Conservation (phyloP, 2,797 vertebrate species). For the Enteromius mattozi region DNA sequence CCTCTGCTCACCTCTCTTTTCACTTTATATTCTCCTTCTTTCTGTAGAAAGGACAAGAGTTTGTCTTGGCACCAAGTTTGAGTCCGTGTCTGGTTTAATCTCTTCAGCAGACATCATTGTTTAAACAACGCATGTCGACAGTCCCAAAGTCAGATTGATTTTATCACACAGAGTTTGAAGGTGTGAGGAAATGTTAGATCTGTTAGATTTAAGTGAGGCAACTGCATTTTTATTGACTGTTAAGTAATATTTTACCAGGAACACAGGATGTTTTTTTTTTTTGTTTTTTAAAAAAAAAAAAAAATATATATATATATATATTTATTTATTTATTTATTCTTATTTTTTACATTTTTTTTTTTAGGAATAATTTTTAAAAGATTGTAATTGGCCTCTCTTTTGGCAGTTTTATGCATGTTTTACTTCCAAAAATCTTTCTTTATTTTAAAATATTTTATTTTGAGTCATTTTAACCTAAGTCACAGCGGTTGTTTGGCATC, state of each 20-base stretch:
- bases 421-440: not conserved
- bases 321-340: not conserved
- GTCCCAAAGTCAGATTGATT: slow-evolving; percentile 17
- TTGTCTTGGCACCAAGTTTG: slow-evolving; percentile 38
- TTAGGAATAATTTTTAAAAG: not conserved
- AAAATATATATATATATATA: no score
- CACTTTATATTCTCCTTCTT: slow-evolving; percentile 9
- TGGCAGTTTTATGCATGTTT: not conserved
- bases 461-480: not conserved
- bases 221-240: not conserved
- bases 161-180: not conserved
- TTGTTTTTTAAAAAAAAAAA: no score
- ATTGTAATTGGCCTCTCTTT: not conserved
- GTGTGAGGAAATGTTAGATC: slow-evolving; percentile 12
- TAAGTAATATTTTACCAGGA: not conserved
- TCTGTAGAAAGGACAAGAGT: slow-evolving; percentile 17
- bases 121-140: slow-evolving; percentile 15
- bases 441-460: not conserved
- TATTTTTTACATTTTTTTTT: not conserved
- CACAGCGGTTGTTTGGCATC: not conserved
- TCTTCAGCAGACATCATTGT: slow-evolving; percentile 40
- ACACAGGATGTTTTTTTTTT: not conserved
- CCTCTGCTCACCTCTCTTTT: not conserved
- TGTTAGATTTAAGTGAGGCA: slow-evolving; percentile 10
- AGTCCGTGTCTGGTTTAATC: slow-evolving; percentile 40